These are phyloP conservation scores for Syngnathus typhle DNA, from an alignment of 2,113 vertebrate genomes.

Conservation along the genomic window DNA sequence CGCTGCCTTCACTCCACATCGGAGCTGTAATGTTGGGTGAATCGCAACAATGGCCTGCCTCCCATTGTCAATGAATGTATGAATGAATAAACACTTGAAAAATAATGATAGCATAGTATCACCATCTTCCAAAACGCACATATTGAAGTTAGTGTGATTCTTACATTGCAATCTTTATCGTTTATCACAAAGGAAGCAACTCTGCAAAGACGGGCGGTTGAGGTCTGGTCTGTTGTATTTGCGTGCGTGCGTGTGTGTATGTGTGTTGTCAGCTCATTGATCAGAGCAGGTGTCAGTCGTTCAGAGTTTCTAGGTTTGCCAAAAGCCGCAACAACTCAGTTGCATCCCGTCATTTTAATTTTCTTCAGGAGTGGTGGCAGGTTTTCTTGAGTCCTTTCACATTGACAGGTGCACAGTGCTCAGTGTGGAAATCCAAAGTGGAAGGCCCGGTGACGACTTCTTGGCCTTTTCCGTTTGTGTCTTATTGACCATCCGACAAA, in stretches of 20 bases:
- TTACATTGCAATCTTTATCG: constrained; percentile 27
- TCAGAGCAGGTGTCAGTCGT: constrained; percentile 2
- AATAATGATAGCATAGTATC: too few species aligned
- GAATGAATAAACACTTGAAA: too few species aligned
- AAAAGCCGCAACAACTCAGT: not conserved
- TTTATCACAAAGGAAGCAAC: constrained; percentile 45
- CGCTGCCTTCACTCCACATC: too few species aligned
- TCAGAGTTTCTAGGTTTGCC: constrained; percentile 15
- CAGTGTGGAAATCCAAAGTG: constrained; percentile 9
- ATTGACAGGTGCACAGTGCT: constrained; percentile 13
- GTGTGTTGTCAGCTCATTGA: not conserved
- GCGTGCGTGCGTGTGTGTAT: too few species aligned
- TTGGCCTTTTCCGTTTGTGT: constrained; percentile 2
- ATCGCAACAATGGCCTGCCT: too few species aligned
- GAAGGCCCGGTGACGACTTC: not conserved
- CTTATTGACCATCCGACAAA: not conserved
- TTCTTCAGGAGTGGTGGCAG: not conserved
- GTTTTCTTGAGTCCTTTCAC: not conserved
- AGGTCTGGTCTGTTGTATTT: not conserved
- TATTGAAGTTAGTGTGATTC: constrained; percentile 8
- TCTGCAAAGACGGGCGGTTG: constrained; percentile 28
- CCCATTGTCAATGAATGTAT: too few species aligned
- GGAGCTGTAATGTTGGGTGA: too few species aligned
- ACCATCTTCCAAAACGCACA: too few species aligned
- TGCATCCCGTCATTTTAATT: not conserved